Evolutionary conservation across 2,113 vertebrate genomes (phyloP).

Genomic region (Naja naja): DNA sequence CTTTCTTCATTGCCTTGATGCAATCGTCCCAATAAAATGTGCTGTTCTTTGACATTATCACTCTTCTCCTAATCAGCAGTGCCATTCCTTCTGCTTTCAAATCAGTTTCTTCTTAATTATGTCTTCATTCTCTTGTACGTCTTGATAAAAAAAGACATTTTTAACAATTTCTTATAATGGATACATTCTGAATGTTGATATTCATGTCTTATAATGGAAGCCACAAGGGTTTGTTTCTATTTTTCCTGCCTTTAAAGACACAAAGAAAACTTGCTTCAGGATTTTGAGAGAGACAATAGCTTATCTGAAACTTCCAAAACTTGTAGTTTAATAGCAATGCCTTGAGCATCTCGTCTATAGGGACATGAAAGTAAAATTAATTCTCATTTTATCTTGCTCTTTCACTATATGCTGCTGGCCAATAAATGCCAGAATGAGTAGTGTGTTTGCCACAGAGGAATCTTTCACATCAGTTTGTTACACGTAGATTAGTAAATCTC

Average conservation of each 20-base stretch:
- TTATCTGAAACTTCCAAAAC: constrained; percentile 1
- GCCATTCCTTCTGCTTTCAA: neutral
- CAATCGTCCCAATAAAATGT: neutral
- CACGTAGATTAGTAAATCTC: constrained; percentile 13
- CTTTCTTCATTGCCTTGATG: neutral
- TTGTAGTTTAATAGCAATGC: constrained; percentile 24
- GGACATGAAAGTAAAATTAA: constrained; percentile 31
- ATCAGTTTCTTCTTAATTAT: neutral
- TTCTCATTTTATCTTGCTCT: constrained; percentile 28
- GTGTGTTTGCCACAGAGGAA: constrained; percentile 4
- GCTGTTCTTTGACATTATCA: neutral
- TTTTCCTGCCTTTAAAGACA: neutral
- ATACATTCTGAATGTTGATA: constrained; percentile 2
- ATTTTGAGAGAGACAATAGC: constrained; percentile 2
- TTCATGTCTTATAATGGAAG: constrained; percentile 3
- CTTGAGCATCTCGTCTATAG: constrained; percentile 16
- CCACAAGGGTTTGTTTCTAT: neutral
- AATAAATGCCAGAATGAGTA: constrained; percentile 8
- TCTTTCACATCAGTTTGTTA: constrained; percentile 21
- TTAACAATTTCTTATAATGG: neutral
- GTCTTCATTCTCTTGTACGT: neutral
- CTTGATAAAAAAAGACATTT: neutral
- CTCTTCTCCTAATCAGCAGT: neutral
- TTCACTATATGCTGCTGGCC: constrained; percentile 13
- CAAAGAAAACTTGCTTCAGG: neutral